Evolutionary conservation across 2,113 vertebrate genomes (phyloP).

Genomic region (Irena cyanogastra): DNA sequence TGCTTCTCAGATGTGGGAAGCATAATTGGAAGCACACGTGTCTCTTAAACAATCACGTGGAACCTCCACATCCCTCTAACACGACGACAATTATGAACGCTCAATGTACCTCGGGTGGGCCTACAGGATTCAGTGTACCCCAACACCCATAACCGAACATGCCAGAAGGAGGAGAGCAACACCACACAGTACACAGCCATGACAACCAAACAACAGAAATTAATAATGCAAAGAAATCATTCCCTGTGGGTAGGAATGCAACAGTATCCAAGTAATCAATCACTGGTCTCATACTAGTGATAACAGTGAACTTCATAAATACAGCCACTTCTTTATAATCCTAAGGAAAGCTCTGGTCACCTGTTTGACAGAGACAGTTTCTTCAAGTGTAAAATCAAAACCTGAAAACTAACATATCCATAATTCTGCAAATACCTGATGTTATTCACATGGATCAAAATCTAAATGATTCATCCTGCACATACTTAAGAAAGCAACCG

Average conservation of each 20-base stretch:
- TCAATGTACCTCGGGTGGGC: accelerated
- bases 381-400: background rate
- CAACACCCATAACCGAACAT: background rate
- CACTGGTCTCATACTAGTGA: background rate
- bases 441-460: background rate
- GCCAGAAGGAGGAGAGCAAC: background rate
- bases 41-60: background rate
- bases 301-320: background rate
- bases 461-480: background rate
- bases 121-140: background rate
- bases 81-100: background rate
- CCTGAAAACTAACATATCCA: background rate
- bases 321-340: background rate
- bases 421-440: background rate
- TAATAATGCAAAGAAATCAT: background rate
- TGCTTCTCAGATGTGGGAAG: background rate
- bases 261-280: background rate
- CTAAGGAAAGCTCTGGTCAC: background rate
- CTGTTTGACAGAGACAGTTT: background rate
- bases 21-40: accelerated
- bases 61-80: background rate
- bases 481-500: background rate
- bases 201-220: background rate
- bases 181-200: accelerated
- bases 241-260: background rate